Percentiles rank a stretch among this genome's conserved stretches.
Conservation (phyloP, 2,888 invertebrate species). For the Aphodius sticticus region DNA sequence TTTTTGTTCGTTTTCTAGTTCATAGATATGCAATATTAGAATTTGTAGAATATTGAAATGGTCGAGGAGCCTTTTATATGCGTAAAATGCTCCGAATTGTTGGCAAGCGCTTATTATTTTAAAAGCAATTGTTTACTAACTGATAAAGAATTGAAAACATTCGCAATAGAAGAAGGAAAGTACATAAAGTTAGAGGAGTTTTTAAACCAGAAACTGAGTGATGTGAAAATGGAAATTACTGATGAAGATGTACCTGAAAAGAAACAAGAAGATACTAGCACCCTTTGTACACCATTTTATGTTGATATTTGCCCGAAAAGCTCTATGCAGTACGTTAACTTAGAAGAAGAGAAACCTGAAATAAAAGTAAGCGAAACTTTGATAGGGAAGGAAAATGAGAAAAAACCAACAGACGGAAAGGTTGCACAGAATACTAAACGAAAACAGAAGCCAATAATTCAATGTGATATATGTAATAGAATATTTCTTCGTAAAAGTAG, state of each 20-base stretch:
- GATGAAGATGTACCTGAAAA: not conserved
- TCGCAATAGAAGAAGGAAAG: not conserved
- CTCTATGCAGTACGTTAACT: no score
- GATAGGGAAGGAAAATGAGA: no score
- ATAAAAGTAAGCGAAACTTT: no score
- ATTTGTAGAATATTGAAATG: slow-evolving; percentile 21
- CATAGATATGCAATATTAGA: not conserved
- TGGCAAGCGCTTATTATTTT: slow-evolving; percentile 26
- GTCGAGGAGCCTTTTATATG: slow-evolving; percentile 22
- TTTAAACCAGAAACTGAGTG: not conserved
- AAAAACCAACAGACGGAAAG: not conserved
- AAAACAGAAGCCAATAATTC: not conserved
- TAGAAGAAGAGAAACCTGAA: no score
- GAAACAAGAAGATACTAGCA: no score
- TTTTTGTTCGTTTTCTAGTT: not conserved
- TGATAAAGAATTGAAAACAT: slow-evolving; percentile 22
- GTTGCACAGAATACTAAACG: not conserved
- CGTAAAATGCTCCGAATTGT: slow-evolving; percentile 18
- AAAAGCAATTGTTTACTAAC: slow-evolving; percentile 26
- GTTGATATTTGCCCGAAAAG: no score
- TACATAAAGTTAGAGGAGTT: slow-evolving; percentile 9
- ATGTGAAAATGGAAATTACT: not conserved
- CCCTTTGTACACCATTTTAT: no score
- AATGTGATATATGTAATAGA: slow-evolving; percentile 11
- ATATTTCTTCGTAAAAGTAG: no score